Conservation (phyloP, 2,797 vertebrate species). For the Melanotaenia nigrans region DNA sequence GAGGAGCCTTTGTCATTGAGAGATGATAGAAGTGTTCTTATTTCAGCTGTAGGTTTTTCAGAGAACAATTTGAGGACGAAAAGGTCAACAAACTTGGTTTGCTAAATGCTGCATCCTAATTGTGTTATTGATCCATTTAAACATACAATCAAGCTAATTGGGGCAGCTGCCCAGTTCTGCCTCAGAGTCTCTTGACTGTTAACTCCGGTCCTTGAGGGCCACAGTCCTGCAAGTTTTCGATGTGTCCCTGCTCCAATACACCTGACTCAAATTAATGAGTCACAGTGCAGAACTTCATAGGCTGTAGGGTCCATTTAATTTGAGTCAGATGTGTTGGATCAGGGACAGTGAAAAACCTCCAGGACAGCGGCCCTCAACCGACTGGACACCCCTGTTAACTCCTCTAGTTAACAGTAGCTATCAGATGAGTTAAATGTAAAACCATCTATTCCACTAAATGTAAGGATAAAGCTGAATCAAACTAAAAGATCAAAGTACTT, state of each 20-base stretch:
- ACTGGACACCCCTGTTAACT: no score
- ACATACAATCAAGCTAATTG: not conserved
- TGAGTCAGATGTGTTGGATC: no score
- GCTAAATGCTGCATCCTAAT: not conserved
- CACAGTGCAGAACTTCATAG: no score
- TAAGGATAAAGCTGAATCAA: not conserved
- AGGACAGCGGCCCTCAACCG: no score
- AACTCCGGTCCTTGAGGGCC: no score
- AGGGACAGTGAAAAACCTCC: no score
- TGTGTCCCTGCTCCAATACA: no score
- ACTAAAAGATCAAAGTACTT: not conserved
- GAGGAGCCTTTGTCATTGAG: not conserved
- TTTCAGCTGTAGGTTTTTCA: not conserved
- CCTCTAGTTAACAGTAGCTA: no score
- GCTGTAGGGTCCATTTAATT: no score
- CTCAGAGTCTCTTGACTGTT: not conserved
- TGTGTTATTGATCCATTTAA: not conserved
- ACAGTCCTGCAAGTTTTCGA: no score
- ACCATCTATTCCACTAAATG: not conserved
- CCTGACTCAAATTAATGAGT: no score
- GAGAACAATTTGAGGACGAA: not conserved
- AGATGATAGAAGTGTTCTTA: not conserved
- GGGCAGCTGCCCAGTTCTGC: not conserved
- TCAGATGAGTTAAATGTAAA: no score
- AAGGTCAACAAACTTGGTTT: not conserved